Evolutionary conservation across 2,888 invertebrate genomes (phyloP).

Genomic region (Tachina fera): DNA sequence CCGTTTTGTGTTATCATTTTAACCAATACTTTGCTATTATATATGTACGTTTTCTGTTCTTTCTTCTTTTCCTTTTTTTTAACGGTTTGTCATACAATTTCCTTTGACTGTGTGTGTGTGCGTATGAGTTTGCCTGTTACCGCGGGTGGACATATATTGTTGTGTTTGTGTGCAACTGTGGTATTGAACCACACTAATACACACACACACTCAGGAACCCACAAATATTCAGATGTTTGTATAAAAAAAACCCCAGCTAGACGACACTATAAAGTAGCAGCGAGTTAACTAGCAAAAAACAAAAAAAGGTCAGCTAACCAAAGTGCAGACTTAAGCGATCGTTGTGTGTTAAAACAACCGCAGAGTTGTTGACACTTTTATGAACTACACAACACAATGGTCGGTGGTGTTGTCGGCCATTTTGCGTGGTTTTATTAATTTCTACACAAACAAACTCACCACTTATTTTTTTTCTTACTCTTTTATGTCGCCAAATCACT

Average conservation of each 20-base stretch:
- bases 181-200: conserved; percentile 34
- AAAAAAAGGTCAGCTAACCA: conserved; percentile 10
- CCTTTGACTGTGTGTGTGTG: conserved; percentile 14
- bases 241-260: conserved; percentile 11
- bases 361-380: conserved; percentile 80
- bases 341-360: conserved; percentile 62
- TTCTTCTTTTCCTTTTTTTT: not conserved
- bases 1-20: conserved; percentile 46
- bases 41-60: not conserved
- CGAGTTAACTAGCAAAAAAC: conserved; percentile 33
- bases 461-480: conserved; percentile 5
- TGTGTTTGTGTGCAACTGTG: conserved; percentile 44
- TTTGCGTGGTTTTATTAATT: conserved; percentile 60
- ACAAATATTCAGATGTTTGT: not conserved
- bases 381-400: conserved; percentile 76
- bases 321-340: conserved; percentile 47
- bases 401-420: conserved; percentile 55
- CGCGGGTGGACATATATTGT: conserved; percentile 11
- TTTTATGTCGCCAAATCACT: not conserved
- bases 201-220: not conserved
- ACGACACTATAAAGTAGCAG: conserved; percentile 27
- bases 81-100: not conserved
- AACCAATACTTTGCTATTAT: conserved; percentile 36
- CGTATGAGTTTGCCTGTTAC: not conserved
- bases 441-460: conserved; percentile 3